A percentile compares a stretch with the other conserved stretches of the same genome.
phyloP scores from a whole-genome alignment of 2,888 invertebrate species.

The Sarcophaga carnaria region DNA sequence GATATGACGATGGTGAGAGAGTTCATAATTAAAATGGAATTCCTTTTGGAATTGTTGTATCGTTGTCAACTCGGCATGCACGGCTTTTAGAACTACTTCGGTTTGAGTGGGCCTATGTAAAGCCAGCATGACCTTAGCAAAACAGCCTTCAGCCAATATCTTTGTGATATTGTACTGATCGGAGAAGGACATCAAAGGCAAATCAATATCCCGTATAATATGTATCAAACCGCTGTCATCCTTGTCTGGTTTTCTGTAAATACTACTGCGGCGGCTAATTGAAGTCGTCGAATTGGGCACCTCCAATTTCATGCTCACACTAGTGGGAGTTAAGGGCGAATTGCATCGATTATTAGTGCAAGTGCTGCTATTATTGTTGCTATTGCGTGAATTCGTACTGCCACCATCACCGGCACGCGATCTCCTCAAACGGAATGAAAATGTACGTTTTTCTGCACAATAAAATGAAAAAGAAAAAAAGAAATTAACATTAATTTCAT shows the following conservation, averaged over 20 bases:
- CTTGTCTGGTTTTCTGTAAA: conserved; percentile 80
- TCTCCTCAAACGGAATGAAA: conserved; percentile 79
- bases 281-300: conserved; percentile 75
- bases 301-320: conserved; percentile 75
- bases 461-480: conserved; percentile 8
- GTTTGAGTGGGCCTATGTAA: conserved; percentile 84
- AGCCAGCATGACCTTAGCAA: conserved; percentile 87
- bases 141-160: conserved; percentile 87
- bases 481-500: conserved; percentile 4
- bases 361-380: conserved; percentile 80
- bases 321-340: conserved; percentile 78
- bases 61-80: conserved; percentile 84
- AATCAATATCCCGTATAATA: conserved; percentile 83
- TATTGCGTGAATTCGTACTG: conserved; percentile 79
- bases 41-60: conserved; percentile 88
- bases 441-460: conserved; percentile 78
- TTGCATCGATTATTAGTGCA: conserved; percentile 78
- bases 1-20: conserved; percentile 90
- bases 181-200: conserved; percentile 83
- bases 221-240: conserved; percentile 82
- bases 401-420: conserved; percentile 78
- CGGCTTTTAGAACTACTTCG: conserved; percentile 87
- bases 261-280: conserved; percentile 80
- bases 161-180: conserved; percentile 86
- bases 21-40: conserved; percentile 89